A percentile compares a stretch with the other conserved stretches of the same genome.
phyloP scores from a whole-genome alignment of 2,888 invertebrate genomes.

The Andrena minutula region DNA sequence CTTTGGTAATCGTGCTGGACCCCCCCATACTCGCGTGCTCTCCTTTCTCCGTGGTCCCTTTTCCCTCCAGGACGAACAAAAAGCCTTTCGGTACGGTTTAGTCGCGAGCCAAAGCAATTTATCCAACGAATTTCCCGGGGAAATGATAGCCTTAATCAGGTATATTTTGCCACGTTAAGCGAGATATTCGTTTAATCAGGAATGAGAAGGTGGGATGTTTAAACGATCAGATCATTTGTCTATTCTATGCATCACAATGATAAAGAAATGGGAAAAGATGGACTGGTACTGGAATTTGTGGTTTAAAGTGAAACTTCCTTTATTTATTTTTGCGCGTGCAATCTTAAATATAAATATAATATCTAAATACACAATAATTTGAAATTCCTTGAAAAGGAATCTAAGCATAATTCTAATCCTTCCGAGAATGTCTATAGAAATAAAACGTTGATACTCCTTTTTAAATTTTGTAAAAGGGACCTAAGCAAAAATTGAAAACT shows the following conservation, averaged over 20 bases:
- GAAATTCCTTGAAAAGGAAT: too few relatives aligned
- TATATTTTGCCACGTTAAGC: constrained; percentile 13
- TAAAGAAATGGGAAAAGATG: neutral
- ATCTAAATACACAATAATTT: too few relatives aligned
- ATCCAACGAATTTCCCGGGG: constrained; percentile 6
- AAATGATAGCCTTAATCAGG: neutral
- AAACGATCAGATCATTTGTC: neutral
- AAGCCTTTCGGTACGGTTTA: constrained; percentile 14
- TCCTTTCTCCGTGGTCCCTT: neutral
- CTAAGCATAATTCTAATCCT: too few relatives aligned
- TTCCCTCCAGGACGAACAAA: neutral
- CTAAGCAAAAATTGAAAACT: neutral
- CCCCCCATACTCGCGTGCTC: neutral
- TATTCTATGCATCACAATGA: constrained; percentile 25
- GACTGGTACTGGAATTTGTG: neutral
- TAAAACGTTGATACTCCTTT: neutral
- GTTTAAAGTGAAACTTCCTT: neutral
- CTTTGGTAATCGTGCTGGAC: constrained; percentile 42
- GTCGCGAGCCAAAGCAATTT: constrained; percentile 32
- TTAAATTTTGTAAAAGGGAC: neutral
- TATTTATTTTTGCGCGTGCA: neutral
- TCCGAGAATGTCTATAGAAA: neutral
- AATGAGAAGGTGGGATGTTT: neutral
- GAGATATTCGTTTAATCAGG: constrained; percentile 6
- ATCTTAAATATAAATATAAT: too few relatives aligned